Evolutionary conservation across 2,888 invertebrate species (phyloP).

Genomic region (Hipparchia semele): DNA sequence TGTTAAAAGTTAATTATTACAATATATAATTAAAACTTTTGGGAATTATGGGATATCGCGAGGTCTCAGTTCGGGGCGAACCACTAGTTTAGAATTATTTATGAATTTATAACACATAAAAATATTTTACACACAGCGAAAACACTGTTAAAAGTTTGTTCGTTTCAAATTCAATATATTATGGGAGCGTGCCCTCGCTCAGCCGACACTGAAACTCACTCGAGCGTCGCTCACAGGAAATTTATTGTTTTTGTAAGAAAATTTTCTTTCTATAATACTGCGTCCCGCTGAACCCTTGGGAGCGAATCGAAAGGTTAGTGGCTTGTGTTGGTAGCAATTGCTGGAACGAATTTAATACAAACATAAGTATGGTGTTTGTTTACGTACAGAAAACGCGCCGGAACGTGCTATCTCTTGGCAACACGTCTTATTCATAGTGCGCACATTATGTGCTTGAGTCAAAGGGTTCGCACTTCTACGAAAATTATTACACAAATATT

Average conservation of each 20-base stretch:
- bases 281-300: constrained; percentile 61
- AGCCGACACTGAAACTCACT: constrained; percentile 82
- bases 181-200: constrained; percentile 81
- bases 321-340: constrained; percentile 14
- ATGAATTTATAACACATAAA: neutral
- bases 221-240: constrained; percentile 80
- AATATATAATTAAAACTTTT: too few relatives aligned
- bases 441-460: too few relatives aligned
- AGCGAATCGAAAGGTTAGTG: constrained; percentile 56
- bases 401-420: too few relatives aligned
- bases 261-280: constrained; percentile 72
- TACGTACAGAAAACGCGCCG: neutral
- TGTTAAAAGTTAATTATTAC: too few relatives aligned
- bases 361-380: neutral
- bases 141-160: constrained; percentile 79
- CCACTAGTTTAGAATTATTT: too few relatives aligned
- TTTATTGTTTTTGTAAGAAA: constrained; percentile 83
- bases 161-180: constrained; percentile 84
- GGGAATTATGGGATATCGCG: too few relatives aligned
- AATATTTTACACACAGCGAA: constrained; percentile 41
- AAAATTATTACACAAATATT: too few relatives aligned
- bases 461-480: too few relatives aligned
- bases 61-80: too few relatives aligned
- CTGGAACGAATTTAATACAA: neutral
- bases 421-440: too few relatives aligned